Evolutionary conservation across 2,113 vertebrate species (phyloP).

Genomic region (Clupea harengus): DNA sequence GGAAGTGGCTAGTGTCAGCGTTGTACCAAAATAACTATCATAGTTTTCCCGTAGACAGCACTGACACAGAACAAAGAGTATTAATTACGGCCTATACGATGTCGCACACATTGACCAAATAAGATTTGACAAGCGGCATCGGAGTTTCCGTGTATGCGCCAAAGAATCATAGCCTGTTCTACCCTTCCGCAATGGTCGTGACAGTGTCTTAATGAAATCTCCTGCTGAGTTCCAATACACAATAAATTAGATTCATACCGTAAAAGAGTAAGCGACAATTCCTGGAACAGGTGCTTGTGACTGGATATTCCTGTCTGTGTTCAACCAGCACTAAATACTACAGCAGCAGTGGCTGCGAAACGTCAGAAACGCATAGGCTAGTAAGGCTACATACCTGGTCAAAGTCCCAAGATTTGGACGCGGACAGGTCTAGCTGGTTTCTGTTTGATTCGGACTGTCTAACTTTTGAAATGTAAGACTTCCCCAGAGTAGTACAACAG

Average conservation of each 20-base stretch:
- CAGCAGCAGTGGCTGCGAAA: neutral
- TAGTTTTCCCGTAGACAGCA: too few species aligned
- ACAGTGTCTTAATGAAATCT: neutral
- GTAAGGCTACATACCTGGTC: neutral
- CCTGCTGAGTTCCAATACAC: neutral
- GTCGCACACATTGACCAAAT: too few species aligned
- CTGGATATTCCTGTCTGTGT: neutral
- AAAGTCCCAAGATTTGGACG: conserved; percentile 1
- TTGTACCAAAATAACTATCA: too few species aligned
- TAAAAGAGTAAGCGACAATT: neutral
- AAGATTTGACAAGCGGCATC: too few species aligned
- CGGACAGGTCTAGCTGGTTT: neutral
- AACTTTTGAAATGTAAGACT: neutral
- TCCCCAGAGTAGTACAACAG: neutral
- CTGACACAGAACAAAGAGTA: neutral
- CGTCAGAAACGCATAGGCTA: neutral
- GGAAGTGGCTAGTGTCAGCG: neutral
- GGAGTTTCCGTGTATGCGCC: too few species aligned
- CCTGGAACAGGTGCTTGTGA: neutral
- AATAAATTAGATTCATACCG: neutral
- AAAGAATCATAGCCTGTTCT: neutral
- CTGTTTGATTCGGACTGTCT: neutral
- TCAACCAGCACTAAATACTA: neutral
- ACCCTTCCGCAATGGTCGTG: neutral
- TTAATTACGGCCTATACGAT: neutral